Conservation (phyloP, 2,888 invertebrate species). For the Clepsis dumicolana region DNA sequence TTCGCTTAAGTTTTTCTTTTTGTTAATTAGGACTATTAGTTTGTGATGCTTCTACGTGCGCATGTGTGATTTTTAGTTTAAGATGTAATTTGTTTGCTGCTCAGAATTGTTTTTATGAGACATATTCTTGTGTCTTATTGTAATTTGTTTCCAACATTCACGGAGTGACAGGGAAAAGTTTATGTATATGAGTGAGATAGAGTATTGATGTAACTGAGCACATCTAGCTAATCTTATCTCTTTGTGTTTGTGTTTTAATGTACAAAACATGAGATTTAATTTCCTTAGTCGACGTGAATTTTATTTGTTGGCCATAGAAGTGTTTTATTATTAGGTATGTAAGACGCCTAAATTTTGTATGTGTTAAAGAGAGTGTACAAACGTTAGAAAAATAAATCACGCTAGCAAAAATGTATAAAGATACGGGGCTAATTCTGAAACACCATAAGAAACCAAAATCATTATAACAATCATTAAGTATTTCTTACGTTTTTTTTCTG, state of each 20-base stretch:
- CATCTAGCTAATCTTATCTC: conserved; percentile 14
- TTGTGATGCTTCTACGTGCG: conserved; percentile 54
- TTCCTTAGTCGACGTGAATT: conserved; percentile 40
- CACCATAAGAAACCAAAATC: no score
- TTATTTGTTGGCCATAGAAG: conserved; percentile 38
- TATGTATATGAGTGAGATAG: conserved; percentile 32
- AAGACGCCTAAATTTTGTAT: conserved; percentile 16
- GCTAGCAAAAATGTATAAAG: neutral
- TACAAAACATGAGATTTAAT: conserved; percentile 31
- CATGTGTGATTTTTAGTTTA: conserved; percentile 45
- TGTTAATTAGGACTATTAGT: conserved; percentile 49
- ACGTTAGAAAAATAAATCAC: neutral
- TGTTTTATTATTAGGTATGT: conserved; percentile 26
- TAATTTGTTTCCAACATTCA: conserved; percentile 1
- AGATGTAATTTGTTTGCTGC: conserved; percentile 11
- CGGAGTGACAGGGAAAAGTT: conserved; percentile 36
- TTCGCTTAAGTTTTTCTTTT: conserved; percentile 72
- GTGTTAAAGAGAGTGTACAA: conserved; percentile 19
- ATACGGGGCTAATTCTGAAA: neutral
- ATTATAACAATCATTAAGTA: no score
- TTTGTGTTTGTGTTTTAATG: conserved; percentile 15
- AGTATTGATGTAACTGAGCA: conserved; percentile 10
- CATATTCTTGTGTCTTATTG: neutral
- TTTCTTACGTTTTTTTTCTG: no score
- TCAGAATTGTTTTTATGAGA: conserved; percentile 2